These are phyloP conservation scores for Dicerorhinus sumatrensis DNA, from an alignment of 2,113 vertebrate genomes.

Conservation along the genomic window DNA sequence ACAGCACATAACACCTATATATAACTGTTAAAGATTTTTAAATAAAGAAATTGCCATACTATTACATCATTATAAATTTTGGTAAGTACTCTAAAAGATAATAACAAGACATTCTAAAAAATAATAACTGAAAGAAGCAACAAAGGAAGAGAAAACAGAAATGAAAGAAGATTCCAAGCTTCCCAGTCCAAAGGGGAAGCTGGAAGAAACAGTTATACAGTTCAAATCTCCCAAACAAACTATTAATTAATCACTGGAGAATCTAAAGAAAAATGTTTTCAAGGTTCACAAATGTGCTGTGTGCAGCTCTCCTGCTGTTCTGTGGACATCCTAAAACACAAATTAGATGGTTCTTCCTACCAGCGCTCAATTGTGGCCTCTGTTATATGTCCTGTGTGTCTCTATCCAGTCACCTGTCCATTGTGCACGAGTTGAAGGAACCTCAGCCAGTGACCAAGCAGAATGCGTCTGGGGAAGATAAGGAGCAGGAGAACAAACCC, in stretches of 20 bases:
- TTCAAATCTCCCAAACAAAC: constrained; percentile 85
- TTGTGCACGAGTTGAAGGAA: constrained; percentile 95
- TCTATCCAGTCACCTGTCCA: constrained; percentile 94
- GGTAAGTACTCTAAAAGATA: background rate
- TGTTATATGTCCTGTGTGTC: constrained; percentile 95
- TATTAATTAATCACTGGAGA: constrained; percentile 92
- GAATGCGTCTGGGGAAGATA: constrained; percentile 89
- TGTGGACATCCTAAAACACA: constrained; percentile 94
- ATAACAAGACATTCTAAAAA: background rate
- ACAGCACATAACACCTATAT: no score
- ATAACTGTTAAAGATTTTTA: background rate
- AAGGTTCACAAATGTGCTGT: constrained; percentile 95
- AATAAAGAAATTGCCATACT: background rate
- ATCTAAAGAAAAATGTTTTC: constrained; percentile 94
- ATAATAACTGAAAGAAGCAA: background rate
- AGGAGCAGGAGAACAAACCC: constrained; percentile 90
- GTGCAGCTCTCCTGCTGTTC: constrained; percentile 92
- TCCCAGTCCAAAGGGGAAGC: constrained; percentile 91
- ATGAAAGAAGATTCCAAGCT: constrained; percentile 65
- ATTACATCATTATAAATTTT: background rate
- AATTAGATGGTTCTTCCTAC: constrained; percentile 92
- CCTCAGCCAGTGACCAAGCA: constrained; percentile 88
- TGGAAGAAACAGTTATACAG: constrained; percentile 85
- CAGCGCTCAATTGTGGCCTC: constrained; percentile 94
- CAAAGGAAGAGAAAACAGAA: background rate